A percentile compares a stretch with the other conserved stretches of the same genome.
These are phyloP conservation scores for Cromileptes altivelis DNA, from an alignment of 2,113 vertebrate genomes.

Conservation along the genomic window DNA sequence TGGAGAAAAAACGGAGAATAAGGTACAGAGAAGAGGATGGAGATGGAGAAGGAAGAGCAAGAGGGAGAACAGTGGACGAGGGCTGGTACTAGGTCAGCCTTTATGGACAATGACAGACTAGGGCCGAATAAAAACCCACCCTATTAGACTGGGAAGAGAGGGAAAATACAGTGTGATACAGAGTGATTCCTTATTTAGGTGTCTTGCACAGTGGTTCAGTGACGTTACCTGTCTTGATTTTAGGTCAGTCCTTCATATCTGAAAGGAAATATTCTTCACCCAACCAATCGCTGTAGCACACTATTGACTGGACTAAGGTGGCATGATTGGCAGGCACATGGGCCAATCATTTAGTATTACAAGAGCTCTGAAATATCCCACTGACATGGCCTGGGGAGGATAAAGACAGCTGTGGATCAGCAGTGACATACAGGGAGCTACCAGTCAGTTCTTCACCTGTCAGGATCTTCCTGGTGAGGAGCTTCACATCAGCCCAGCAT, in stretches of 20 bases:
- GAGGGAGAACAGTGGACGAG: conserved; percentile 1
- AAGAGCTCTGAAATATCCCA: conserved; percentile 22
- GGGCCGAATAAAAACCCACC: conserved; percentile 8
- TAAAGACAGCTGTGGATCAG: neutral
- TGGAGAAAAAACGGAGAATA: conserved; percentile 20
- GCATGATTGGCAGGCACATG: conserved; percentile 17
- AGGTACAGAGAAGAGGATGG: conserved; percentile 2
- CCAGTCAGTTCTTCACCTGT: neutral
- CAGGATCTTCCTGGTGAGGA: neutral
- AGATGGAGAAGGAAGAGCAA: neutral
- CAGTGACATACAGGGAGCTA: neutral
- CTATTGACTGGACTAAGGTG: conserved; percentile 23
- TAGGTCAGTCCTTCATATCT: conserved; percentile 55
- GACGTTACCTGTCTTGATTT: conserved; percentile 55
- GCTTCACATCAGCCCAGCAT: neutral
- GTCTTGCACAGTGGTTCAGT: conserved; percentile 25
- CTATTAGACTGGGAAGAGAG: neutral
- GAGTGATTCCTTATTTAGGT: conserved; percentile 3
- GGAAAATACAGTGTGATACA: neutral
- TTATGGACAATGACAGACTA: conserved; percentile 28
- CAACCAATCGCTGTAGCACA: conserved; percentile 18
- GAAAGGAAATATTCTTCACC: conserved; percentile 43
- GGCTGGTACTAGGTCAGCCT: conserved; percentile 17
- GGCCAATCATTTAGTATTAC: conserved; percentile 42
- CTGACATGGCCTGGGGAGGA: neutral